phyloP scores from a whole-genome alignment of 2,113 vertebrate genomes.

The Eulemur macaco region DNA sequence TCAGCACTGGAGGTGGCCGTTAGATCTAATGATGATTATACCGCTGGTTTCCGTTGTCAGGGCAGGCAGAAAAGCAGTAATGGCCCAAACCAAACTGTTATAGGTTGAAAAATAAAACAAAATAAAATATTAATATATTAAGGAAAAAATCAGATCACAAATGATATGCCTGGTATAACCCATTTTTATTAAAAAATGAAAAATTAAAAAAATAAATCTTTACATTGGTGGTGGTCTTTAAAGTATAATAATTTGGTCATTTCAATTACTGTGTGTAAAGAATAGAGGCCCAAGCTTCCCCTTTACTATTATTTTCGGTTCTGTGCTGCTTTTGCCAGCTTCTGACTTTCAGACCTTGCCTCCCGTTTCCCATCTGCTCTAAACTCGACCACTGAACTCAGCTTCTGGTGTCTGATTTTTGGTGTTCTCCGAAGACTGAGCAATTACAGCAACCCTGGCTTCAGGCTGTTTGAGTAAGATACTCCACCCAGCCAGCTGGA shows the following conservation, averaged over 20 bases:
- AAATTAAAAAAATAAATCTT: not conserved
- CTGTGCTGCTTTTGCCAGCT: not conserved
- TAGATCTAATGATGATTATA: not conserved
- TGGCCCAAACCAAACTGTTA: not conserved
- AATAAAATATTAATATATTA: not conserved
- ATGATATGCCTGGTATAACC: not conserved
- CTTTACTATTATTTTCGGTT: not conserved
- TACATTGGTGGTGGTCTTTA: not conserved
- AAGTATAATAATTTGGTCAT: not conserved
- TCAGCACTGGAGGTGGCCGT: not conserved
- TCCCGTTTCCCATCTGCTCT: not conserved
- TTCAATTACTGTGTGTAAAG: not conserved
- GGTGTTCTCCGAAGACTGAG: slow-evolving; percentile 41
- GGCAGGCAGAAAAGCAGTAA: not conserved
- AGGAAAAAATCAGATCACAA: not conserved
- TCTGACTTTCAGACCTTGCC: not conserved
- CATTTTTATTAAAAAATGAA: not conserved
- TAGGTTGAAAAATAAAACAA: not conserved
- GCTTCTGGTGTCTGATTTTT: slow-evolving; percentile 25
- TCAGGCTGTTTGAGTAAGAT: not conserved
- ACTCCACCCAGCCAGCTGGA: not conserved
- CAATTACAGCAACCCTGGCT: not conserved
- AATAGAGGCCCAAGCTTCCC: not conserved
- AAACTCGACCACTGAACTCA: not conserved
- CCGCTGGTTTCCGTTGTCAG: not conserved